Evolutionary conservation across 2,113 vertebrate genomes (phyloP).

Genomic region (Ptyas mucosa): DNA sequence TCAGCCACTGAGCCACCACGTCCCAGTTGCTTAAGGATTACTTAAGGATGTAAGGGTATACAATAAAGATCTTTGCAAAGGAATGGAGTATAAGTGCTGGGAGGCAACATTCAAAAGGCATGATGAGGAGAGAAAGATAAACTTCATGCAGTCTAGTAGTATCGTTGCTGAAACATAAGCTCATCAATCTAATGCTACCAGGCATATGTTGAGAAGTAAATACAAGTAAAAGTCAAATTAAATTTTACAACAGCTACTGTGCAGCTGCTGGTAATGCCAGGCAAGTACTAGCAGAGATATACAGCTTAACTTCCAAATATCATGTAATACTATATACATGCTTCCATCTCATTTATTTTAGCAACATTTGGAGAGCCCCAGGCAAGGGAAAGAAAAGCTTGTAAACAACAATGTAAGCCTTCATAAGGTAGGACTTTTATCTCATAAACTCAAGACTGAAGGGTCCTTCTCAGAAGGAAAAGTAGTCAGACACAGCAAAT

Average conservation of each 20-base stretch:
- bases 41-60: neutral
- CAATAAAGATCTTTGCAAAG: neutral
- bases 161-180: neutral
- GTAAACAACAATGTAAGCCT: neutral
- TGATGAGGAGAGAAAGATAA: neutral
- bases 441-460: neutral
- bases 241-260: slow-evolving; percentile 1
- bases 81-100: neutral
- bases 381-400: neutral
- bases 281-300: neutral
- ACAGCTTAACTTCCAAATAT: neutral
- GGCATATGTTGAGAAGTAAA: slow-evolving; percentile 10
- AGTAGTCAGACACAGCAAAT: neutral
- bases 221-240: slow-evolving; percentile 4
- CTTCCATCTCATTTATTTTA: neutral
- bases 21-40: too few relatives aligned
- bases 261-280: neutral
- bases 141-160: neutral
- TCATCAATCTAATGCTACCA: slow-evolving; percentile 1
- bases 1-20: too few relatives aligned
- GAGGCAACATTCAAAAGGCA: neutral
- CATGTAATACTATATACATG: neutral
- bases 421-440: neutral
- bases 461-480: neutral
- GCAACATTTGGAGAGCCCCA: neutral